Evolutionary conservation across 1,140 invertebrate genomes (phyloP), one percentile per base, ranked within the genome.

Genomic region (Eueides isabella): DNA sequence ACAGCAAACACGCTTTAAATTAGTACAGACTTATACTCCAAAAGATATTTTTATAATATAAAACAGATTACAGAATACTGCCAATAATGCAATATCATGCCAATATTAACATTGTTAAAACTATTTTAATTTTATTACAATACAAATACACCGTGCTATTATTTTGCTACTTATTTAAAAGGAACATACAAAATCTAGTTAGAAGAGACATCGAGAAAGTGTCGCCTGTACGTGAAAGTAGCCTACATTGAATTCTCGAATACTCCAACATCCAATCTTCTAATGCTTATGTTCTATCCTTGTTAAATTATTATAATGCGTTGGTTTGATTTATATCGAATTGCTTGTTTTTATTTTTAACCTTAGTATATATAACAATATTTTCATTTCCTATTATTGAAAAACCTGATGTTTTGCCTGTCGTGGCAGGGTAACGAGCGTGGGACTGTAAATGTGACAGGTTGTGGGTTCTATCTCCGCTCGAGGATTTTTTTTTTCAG

Each of bases 191-290:
- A 72, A 72, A 41, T 70, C 31, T 61, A 48, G 71, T 65, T 63
- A 66, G 44, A 72, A 72, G 30, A 31, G 63, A 31, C 69, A 12
- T 29, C 68, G 68, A 62, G 64, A 72, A 66, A 66, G 63, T 72
- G 71, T 72, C 71, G 64, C 38, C 41, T 55, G 63, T 65, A 38
- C 44, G 71, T 66, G 71, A 72, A 72, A 72, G 71, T 72, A 72
- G 71, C 71, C 71, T 72, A 72, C 71, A 72, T 72, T 72, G 44
- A 48, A 61, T 72, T 44, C 70, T 66, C 48, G 71, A 72, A 38
- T 72, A 72, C 44, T 65, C 28, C 19, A 48, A 44, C 29, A 44
- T 29, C 67, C n/a, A 44, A 33, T 38, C 69, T n/a, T 44, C 41
- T 62, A 71, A 29, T 71, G 61, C 61, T 71, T 61, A 33, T 35